Conservation (phyloP, 2,113 vertebrate species). For the Petromus typicus region DNA sequence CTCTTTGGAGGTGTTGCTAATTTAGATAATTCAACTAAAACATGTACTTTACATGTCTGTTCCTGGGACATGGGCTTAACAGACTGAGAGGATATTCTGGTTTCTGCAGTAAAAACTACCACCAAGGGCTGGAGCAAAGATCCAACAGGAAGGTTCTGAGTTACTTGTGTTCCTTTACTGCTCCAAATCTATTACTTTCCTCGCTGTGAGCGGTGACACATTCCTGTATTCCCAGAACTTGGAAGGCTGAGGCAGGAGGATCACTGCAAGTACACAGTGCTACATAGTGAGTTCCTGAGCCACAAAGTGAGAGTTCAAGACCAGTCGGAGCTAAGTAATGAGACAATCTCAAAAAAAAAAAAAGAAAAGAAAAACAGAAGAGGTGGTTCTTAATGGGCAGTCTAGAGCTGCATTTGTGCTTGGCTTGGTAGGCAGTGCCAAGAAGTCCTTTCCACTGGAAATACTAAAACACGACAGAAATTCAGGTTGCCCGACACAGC, state of each 20-base stretch:
- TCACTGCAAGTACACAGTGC: not conserved
- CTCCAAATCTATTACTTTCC: not conserved
- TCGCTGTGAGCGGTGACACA: not conserved
- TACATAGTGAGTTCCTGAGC: not conserved
- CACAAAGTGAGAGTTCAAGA: not conserved
- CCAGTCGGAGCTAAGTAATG: not conserved
- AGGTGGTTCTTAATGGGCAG: not conserved
- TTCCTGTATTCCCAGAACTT: not conserved
- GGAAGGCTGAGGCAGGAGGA: not conserved
- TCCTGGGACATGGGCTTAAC: not conserved
- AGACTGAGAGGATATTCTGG: not conserved
- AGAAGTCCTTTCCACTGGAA: not conserved
- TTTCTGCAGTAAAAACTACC: not conserved
- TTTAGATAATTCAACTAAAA: constrained; percentile 12
- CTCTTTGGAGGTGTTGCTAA: not conserved
- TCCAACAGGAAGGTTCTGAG: not conserved
- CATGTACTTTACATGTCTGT: not conserved
- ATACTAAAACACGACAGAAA: not conserved
- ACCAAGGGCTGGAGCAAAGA: not conserved
- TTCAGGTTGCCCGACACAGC: not conserved
- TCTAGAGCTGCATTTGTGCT: not conserved
- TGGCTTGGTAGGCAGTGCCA: not conserved
- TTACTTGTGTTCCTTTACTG: not conserved
- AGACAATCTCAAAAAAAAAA: not conserved
- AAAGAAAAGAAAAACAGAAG: not conserved